phyloP scores from a whole-genome alignment of 2,888 invertebrate genomes.

The Pachydiplax longipennis region DNA sequence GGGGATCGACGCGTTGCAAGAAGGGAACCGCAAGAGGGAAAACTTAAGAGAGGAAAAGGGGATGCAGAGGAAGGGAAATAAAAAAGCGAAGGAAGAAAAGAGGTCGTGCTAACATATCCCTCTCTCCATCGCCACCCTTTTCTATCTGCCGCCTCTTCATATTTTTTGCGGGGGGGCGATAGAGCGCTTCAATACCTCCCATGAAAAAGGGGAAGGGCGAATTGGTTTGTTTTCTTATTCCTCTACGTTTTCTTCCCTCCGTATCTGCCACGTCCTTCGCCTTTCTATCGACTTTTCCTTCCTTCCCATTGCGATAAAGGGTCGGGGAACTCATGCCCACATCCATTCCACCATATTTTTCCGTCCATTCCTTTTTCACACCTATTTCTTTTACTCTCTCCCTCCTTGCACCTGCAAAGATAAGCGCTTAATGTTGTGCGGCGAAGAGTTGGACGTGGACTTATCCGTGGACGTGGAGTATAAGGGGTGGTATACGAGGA shows the following conservation, averaged over 20 bases:
- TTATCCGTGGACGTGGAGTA: too few species aligned
- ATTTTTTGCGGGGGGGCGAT: constrained; percentile 41
- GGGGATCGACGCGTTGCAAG: background rate
- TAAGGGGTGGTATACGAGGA: background rate
- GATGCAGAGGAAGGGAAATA: background rate
- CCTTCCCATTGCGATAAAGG: background rate
- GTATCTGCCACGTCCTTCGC: background rate
- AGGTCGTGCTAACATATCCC: background rate
- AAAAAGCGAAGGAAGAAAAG: background rate
- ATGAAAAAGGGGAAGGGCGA: background rate
- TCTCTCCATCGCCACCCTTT: background rate
- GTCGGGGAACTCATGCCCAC: background rate
- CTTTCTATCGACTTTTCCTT: background rate
- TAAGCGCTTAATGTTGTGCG: background rate
- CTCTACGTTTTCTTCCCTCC: background rate
- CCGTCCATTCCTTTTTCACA: background rate
- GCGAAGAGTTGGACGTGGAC: background rate
- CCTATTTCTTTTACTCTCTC: background rate
- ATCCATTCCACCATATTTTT: background rate
- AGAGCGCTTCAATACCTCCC: background rate
- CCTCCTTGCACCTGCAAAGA: background rate
- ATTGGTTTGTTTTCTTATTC: background rate
- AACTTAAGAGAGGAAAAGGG: background rate
- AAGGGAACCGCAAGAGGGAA: background rate
- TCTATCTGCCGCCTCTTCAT: constrained; percentile 34